These are phyloP conservation scores for Pantherophis alleghaniensis DNA, from an alignment of 2,797 vertebrate genomes.

Conservation along the genomic window DNA sequence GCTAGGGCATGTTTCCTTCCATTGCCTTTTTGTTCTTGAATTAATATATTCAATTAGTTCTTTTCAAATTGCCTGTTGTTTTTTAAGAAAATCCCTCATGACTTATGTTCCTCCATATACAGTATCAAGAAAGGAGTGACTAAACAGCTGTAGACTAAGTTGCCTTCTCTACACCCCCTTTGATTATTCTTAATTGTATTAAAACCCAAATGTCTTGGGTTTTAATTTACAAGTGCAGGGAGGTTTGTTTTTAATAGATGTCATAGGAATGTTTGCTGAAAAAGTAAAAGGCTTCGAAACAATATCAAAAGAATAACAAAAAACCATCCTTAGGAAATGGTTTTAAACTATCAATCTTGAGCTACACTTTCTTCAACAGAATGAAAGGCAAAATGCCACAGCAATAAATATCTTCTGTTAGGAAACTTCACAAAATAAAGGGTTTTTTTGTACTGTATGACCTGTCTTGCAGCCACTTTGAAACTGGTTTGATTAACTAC, in stretches of 20 bases:
- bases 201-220: not conserved
- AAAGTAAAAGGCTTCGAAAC: constrained; percentile 17
- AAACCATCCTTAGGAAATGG: constrained; percentile 24
- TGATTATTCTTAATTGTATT: constrained; percentile 12
- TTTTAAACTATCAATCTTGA: constrained; percentile 32
- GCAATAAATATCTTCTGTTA: constrained; percentile 7
- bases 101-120: constrained; percentile 29
- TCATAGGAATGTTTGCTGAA: not conserved
- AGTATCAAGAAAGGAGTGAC: constrained; percentile 32
- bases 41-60: constrained; percentile 65
- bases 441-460: not conserved
- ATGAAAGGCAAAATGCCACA: not conserved
- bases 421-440: not conserved
- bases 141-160: constrained; percentile 3
- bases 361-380: not conserved
- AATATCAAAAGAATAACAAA: constrained; percentile 31
- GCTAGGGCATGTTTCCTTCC: constrained; percentile 71
- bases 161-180: not conserved
- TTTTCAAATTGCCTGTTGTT: constrained; percentile 56
- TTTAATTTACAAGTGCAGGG: not conserved
- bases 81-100: constrained; percentile 49
- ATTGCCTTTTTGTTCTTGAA: constrained; percentile 64
- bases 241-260: not conserved
- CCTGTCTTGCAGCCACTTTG: not conserved
- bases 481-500: not conserved